Percentiles rank a stretch among this genome's conserved stretches.
Evolutionary conservation across 2,888 invertebrate species (phyloP).

Genomic region (Stenodema calcarata): DNA sequence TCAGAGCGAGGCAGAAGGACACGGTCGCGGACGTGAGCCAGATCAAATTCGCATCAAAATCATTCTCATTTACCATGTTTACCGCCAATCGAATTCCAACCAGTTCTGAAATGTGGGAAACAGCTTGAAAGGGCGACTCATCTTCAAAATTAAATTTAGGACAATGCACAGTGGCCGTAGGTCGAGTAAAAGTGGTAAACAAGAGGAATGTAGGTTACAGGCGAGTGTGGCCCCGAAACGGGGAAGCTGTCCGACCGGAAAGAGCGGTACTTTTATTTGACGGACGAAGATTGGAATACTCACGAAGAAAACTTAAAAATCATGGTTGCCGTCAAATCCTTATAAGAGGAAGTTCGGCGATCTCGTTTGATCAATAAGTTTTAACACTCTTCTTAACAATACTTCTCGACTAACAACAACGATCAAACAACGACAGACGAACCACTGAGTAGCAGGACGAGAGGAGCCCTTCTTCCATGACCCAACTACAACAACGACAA

Average conservation of each 20-base stretch:
- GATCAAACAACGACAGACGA: too few relatives aligned
- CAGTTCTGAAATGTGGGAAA: conserved; percentile 12
- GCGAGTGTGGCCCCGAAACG: background rate
- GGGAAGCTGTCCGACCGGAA: background rate
- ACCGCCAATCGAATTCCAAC: conserved; percentile 42
- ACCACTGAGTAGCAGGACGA: too few relatives aligned
- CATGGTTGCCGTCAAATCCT: conserved; percentile 40
- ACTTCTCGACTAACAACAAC: too few relatives aligned
- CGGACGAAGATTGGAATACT: background rate
- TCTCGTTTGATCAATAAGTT: background rate
- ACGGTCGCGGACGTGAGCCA: conserved; percentile 51
- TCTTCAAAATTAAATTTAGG: conserved; percentile 1
- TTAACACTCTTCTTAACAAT: too few relatives aligned
- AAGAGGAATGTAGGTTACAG: conserved; percentile 39
- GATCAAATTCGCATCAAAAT: conserved; percentile 41
- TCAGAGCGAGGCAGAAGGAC: conserved; percentile 61
- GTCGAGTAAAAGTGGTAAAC: conserved; percentile 38
- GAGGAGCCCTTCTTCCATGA: background rate
- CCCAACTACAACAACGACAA: background rate
- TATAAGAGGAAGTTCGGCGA: background rate
- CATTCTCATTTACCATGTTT: conserved; percentile 52
- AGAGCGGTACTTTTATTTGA: background rate
- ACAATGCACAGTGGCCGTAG: conserved; percentile 13
- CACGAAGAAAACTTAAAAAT: conserved; percentile 46
- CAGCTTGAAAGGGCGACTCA: background rate